A percentile compares a stretch with the other conserved stretches of the same genome.
These are phyloP conservation scores for Syritta pipiens DNA, from an alignment of 2,888 invertebrate species.

Conservation along the genomic window DNA sequence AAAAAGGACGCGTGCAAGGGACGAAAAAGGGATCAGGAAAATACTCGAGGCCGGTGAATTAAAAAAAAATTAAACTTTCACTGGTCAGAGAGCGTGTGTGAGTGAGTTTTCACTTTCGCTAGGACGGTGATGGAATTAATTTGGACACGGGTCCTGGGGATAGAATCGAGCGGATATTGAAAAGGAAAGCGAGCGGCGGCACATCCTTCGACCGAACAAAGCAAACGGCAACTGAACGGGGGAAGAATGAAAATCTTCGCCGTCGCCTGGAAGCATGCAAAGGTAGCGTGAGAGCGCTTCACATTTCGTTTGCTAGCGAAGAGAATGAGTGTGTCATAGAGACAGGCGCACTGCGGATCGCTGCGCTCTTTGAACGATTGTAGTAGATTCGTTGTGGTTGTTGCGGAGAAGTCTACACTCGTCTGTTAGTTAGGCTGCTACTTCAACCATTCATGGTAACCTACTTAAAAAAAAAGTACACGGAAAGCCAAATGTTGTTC, in stretches of 20 bases:
- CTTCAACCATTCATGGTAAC: too few relatives aligned
- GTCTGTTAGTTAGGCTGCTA: too few relatives aligned
- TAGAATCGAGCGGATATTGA: slow-evolving; percentile 33
- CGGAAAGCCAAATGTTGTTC: too few relatives aligned
- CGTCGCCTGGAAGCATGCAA: slow-evolving; percentile 59
- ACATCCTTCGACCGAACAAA: slow-evolving; percentile 52
- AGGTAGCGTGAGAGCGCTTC: not conserved
- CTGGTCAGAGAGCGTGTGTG: slow-evolving; percentile 18
- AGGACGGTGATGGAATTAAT: not conserved
- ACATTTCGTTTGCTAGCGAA: slow-evolving; percentile 6
- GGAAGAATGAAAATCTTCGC: slow-evolving; percentile 32
- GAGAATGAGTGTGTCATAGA: slow-evolving; percentile 38
- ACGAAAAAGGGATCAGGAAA: too few relatives aligned
- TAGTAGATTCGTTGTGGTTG: slow-evolving; percentile 36
- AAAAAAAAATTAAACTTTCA: slow-evolving; percentile 33
- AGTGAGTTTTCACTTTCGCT: slow-evolving; percentile 58
- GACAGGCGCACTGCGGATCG: slow-evolving; percentile 48
- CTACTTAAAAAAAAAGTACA: too few relatives aligned
- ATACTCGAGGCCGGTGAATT: not conserved
- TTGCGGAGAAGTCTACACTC: slow-evolving; percentile 34
- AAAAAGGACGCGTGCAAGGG: too few relatives aligned
- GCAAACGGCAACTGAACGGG: slow-evolving; percentile 78
- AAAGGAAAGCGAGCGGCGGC: slow-evolving; percentile 46
- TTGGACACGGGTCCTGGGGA: slow-evolving; percentile 16
- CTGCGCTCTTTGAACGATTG: slow-evolving; percentile 38